A percentile compares a stretch with the other conserved stretches of the same genome.
phyloP scores from a whole-genome alignment of 2,888 invertebrate species.

The Tipula confusa region DNA sequence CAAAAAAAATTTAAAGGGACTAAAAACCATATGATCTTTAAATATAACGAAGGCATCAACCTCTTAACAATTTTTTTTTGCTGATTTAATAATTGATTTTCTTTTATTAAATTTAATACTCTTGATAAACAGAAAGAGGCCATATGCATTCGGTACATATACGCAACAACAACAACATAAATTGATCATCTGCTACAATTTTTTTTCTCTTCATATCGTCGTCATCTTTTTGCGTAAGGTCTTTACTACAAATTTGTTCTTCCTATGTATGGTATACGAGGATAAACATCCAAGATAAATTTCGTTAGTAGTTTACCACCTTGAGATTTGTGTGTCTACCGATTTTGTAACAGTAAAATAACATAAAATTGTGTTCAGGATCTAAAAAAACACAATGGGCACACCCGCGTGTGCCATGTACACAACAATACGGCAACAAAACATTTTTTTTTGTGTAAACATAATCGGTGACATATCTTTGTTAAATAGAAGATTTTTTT shows the following conservation, averaged over 20 bases:
- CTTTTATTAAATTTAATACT: not conserved
- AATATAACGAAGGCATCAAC: not conserved
- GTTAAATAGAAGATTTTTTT: not conserved
- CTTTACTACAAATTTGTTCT: not conserved
- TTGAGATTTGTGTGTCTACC: slow-evolving; percentile 15
- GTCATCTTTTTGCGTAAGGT: not conserved
- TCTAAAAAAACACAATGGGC: not conserved
- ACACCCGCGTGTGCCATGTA: slow-evolving; percentile 28
- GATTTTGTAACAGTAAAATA: slow-evolving; percentile 26
- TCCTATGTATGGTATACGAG: too few relatives aligned
- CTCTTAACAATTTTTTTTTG: not conserved
- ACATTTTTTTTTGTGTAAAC: not conserved
- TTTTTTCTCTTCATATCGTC: too few relatives aligned
- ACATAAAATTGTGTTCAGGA: not conserved
- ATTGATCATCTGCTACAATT: not conserved
- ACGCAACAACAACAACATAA: too few relatives aligned
- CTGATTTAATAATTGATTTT: slow-evolving; percentile 7
- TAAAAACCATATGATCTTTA: not conserved
- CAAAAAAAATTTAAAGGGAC: not conserved
- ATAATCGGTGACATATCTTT: slow-evolving; percentile 21
- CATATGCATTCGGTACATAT: not conserved
- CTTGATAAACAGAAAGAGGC: slow-evolving; percentile 4
- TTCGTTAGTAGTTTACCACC: slow-evolving; percentile 21
- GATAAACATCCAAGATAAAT: not conserved
- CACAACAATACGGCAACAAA: not conserved